A percentile compares a stretch with the other conserved stretches of the same genome.
These are phyloP conservation scores for Tylochromis polylepis DNA, from an alignment of 2,113 vertebrate genomes.

Conservation along the genomic window DNA sequence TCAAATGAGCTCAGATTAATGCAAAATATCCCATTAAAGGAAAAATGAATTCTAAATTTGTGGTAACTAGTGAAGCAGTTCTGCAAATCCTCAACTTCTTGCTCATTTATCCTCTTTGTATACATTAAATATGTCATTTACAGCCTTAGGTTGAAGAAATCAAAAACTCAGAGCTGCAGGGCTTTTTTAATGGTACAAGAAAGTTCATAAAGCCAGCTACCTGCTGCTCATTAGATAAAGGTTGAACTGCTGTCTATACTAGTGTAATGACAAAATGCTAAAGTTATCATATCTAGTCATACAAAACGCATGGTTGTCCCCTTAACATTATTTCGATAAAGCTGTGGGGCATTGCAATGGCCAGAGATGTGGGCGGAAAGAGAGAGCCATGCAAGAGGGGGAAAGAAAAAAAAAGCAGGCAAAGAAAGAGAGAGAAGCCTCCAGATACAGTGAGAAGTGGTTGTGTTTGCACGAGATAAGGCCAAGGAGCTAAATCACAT, in stretches of 20 bases:
- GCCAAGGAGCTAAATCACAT: constrained; percentile 68
- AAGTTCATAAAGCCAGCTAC: background rate
- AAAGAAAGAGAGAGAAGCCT: constrained; percentile 51
- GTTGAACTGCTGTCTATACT: background rate
- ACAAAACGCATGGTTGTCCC: constrained; percentile 38
- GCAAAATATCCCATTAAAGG: background rate
- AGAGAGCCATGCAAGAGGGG: background rate
- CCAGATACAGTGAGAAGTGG: constrained; percentile 63
- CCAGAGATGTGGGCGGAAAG: constrained; percentile 42
- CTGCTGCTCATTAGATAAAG: constrained; percentile 18
- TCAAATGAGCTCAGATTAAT: background rate
- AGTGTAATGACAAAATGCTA: constrained; percentile 29
- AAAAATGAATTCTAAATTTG: background rate
- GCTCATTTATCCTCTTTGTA: background rate
- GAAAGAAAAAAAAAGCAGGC: background rate
- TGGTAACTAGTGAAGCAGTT: background rate
- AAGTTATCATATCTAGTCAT: constrained; percentile 43
- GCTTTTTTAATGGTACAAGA: background rate
- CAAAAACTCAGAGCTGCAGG: background rate
- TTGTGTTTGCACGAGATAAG: constrained; percentile 76
- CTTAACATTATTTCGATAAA: constrained; percentile 51
- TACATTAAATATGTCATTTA: background rate
- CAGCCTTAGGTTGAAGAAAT: background rate
- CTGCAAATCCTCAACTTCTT: background rate
- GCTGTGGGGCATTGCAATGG: constrained; percentile 20